Base-by-base conservation (phyloP, 2,888 invertebrate genomes). In the Nemotelus nigrinus region DNA sequence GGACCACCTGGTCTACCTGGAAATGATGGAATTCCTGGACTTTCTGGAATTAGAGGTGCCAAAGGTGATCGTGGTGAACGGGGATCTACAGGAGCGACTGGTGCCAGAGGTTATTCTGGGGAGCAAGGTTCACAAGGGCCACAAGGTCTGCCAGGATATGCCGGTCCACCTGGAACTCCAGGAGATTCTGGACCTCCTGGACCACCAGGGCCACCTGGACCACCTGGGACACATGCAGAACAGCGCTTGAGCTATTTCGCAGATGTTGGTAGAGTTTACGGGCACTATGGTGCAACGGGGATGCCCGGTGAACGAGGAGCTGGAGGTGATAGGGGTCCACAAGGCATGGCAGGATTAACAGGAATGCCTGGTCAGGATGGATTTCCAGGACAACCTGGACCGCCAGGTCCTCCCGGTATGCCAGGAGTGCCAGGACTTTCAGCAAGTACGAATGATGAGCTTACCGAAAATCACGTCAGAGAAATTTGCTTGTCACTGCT, bases 401-500 rank as follows among this genome's bases (percentile, higher is more conserved):
- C 75, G 3, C 82, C 81, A 44, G 94, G 94, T 58, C 92, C 92
- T 83, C 89, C 90, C 47, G 94, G 94, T 3, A 89, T 90, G 44
- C 86, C 88, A 10, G 94, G 93, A 5, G 87, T 89, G 68, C 90
- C 90, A 81, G 92, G 83, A 3, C 53, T 71, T 8, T 60, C 70
- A 3, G 71, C 55, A 39, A 48, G 48, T 39, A 55, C 76, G 3
- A 45, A 25, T 63, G 7, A 44, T 48, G 65, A 45, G 6, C 47
- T 72, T 2, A 50, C 89, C 6, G 92, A 92, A 75, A 88, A 88
- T 3, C 94, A 95, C 86, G 90, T 96, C 39, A 89, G 93, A 81
- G 94, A 94, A 81, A 93, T 96, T 82, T 96, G 96, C 84, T 91
- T 93, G 82, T 90, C 91, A 70, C 91, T 96, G 68, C 89, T 96